These are phyloP conservation scores for Nephrocerus scutellatus DNA, from an alignment of 2,888 invertebrate genomes.

Conservation along the genomic window DNA sequence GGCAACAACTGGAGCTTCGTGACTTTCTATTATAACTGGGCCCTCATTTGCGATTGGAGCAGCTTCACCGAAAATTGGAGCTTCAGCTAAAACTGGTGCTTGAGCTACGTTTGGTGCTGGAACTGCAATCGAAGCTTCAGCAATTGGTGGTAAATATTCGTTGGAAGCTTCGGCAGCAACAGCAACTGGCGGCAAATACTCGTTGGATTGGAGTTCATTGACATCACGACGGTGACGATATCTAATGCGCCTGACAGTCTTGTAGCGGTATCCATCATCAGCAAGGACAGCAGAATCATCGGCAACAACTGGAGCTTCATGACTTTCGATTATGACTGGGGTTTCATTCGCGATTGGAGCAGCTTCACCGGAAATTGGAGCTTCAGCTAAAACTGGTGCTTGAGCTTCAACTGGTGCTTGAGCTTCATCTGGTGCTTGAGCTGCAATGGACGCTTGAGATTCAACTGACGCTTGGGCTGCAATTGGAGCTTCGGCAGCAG, in stretches of 20 bases:
- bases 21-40: too few relatives aligned
- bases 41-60: slow-evolving; percentile 9
- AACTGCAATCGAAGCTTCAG: slow-evolving; percentile 12
- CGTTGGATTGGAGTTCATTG: slow-evolving; percentile 22
- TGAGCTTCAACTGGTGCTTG: slow-evolving; percentile 10
- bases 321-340: slow-evolving; percentile 6
- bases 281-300: slow-evolving; percentile 22
- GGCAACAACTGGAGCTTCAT: slow-evolving; percentile 23
- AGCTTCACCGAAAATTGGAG: slow-evolving; percentile 12
- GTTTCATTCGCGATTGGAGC: slow-evolving; percentile 10
- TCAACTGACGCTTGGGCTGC: slow-evolving; percentile 7
- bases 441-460: too few relatives aligned
- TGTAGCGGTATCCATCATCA: slow-evolving; percentile 35
- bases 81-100: slow-evolving; percentile 7
- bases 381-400: slow-evolving; percentile 6
- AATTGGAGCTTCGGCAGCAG: slow-evolving; percentile 14
- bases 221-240: slow-evolving; percentile 28
- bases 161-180: slow-evolving; percentile 20
- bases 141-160: slow-evolving; percentile 15
- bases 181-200: slow-evolving; percentile 31
- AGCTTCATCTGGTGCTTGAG: too few relatives aligned
- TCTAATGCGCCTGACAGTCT: slow-evolving; percentile 31
- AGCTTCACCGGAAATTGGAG: too few relatives aligned
- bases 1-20: slow-evolving; percentile 16
- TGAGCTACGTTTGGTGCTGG: slow-evolving; percentile 7